Evolutionary conservation across 2,888 invertebrate genomes (phyloP), one percentile per base, ranked within the genome.

Genomic region (Aproaerema taeniolella): DNA sequence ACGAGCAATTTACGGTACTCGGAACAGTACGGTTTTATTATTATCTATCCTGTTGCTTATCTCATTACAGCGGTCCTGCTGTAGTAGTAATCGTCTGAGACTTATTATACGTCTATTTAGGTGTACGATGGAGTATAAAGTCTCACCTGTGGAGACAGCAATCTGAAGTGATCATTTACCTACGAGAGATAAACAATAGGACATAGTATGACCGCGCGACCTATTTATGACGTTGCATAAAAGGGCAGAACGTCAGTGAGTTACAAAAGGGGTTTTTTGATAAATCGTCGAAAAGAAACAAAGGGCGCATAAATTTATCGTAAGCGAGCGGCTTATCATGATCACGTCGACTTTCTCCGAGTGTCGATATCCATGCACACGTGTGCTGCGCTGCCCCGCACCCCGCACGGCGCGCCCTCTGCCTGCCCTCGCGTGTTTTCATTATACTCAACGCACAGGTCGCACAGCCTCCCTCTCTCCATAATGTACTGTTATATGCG

Each of bases 281-380:
- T 81, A 76, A 77, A 82, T 82, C 67, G 67, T 65, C 57, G 71
- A 76, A 79, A 80, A 80, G 77, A 80, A 79, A 83, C 81, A 85
- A 86, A 85, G 80, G 78, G 65, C 75, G 69, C 74, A 83, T 83
- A 83, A 82, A 85, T 82, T 82, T 74, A 77, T 73, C 67, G 71
- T 50, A 59, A 54, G 58, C 60, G 59, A 58, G 66, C 60, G 61
- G 67, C 73, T 80, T 83, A 83, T 83, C 82, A 72, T 68, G 81
- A 82, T 82, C 71, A 59, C 52, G 65, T 55, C 60, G 65, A 78
- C 83, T 83, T 83, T 85, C 85, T 76, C 82, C 60, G 60, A 64
- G 71, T 73, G 68, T 69, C 73, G 68, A 61, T 63, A 60, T 60
- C 57, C 55, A 16, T 11, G 14, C 33, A 29, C 42, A 20, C 31